Percentiles rank a stretch among this genome's conserved stretches.
These are phyloP conservation scores for Strigamia maritima DNA, from an alignment of 2,888 invertebrate species.

Conservation along the genomic window DNA sequence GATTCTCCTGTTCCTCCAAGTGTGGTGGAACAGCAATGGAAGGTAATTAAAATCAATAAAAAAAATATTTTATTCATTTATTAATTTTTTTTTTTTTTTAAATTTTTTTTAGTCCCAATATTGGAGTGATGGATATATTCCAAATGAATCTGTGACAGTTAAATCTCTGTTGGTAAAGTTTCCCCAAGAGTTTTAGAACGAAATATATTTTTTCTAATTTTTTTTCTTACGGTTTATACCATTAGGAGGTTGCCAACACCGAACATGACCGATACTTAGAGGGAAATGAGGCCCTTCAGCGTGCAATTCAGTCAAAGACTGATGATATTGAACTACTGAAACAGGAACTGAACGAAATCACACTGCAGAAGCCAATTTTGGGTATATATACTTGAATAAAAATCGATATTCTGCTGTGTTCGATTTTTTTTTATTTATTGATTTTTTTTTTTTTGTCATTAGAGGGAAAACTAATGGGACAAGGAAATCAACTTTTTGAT, in stretches of 20 bases:
- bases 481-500: neutral
- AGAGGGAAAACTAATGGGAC: neutral
- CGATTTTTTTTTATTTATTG: too few relatives aligned
- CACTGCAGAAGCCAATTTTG: neutral
- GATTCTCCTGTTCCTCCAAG: conserved; percentile 2
- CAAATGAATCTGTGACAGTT: neutral
- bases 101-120: neutral
- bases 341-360: neutral
- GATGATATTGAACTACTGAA: neutral
- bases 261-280: neutral
- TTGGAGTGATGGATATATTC: conserved; percentile 4
- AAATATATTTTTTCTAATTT: neutral
- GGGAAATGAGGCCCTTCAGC: neutral
- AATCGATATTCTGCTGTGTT: neutral
- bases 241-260: neutral
- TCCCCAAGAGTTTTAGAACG: neutral
- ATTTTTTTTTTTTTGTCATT: too few relatives aligned
- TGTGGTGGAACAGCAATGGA: neutral
- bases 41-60: neutral
- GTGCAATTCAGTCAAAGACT: neutral
- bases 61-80: neutral
- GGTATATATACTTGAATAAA: neutral
- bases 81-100: neutral
- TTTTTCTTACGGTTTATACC: neutral
- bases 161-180: neutral